A percentile compares a stretch with the other conserved stretches of the same genome.
phyloP scores from a whole-genome alignment of 2,797 vertebrate genomes.

The Philypnodon macrostomus region DNA sequence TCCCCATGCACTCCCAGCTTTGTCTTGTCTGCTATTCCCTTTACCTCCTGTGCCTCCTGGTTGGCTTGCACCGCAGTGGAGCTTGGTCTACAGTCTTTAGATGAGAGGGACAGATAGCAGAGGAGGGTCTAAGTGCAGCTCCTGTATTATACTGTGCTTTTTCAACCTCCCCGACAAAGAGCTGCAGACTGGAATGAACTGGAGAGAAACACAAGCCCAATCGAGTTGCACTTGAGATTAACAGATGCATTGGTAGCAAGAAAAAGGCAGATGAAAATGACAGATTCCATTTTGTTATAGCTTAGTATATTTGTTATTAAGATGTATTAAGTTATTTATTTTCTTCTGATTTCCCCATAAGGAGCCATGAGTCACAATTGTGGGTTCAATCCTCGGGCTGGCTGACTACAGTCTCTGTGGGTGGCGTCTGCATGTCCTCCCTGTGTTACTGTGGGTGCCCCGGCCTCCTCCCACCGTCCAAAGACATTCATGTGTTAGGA shows the following conservation, averaged over 20 bases:
- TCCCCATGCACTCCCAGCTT: conserved; percentile 74
- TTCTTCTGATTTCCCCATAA: too few relatives aligned
- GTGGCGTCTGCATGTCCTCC: too few relatives aligned
- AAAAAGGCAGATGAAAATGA: neutral
- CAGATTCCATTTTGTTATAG: conserved; percentile 4
- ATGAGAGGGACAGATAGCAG: conserved; percentile 71
- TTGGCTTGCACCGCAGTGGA: conserved; percentile 56
- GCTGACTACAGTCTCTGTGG: neutral
- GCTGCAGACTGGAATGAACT: conserved; percentile 21
- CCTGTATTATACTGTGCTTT: conserved; percentile 43
- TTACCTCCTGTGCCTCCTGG: conserved; percentile 56
- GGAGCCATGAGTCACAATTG: too few relatives aligned
- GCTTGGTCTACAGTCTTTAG: conserved; percentile 60
- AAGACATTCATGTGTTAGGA: too few relatives aligned
- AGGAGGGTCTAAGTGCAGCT: conserved; percentile 57
- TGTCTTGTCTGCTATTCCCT: conserved; percentile 64
- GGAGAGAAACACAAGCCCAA: conserved; percentile 39
- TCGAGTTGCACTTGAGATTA: conserved; percentile 25
- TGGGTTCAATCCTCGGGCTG: too few relatives aligned
- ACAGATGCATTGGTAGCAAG: conserved; percentile 10
- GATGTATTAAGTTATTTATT: too few relatives aligned
- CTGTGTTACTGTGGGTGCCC: too few relatives aligned
- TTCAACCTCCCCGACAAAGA: conserved; percentile 29
- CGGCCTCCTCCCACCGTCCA: too few relatives aligned
- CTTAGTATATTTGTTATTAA: too few relatives aligned